Conservation (phyloP, 1,140 invertebrate genomes). For the Zophobas morio region DNA sequence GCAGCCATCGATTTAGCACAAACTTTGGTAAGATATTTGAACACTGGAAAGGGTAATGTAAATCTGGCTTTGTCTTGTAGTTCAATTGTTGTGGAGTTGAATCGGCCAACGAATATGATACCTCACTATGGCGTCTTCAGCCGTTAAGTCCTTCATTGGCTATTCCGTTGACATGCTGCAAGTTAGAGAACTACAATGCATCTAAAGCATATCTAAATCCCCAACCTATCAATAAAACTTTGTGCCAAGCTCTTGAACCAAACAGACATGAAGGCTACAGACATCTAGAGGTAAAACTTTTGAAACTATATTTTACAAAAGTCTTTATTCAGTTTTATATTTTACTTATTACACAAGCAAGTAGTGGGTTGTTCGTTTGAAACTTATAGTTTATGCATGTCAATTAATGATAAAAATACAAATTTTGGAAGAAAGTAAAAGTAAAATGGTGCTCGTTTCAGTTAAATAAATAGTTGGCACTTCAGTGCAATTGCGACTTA, state of each 20-base stretch:
- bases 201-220: conserved; percentile 82
- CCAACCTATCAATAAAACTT: conserved; percentile 77
- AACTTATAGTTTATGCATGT: too few species aligned
- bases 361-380: too few species aligned
- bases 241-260: conserved; percentile 79
- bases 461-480: too few species aligned
- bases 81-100: conserved; percentile 89
- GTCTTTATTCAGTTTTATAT: background rate
- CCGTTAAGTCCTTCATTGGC: conserved; percentile 79
- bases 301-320: too few species aligned
- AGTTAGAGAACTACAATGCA: conserved; percentile 75
- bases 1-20: conserved; percentile 85
- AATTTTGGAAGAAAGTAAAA: too few species aligned
- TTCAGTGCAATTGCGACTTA: too few species aligned
- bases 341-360: background rate
- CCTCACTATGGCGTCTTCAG: conserved; percentile 85
- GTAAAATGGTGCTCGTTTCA: too few species aligned
- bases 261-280: conserved; percentile 75
- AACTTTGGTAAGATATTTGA: conserved; percentile 70
- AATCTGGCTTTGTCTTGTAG: conserved; percentile 67
- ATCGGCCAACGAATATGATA: conserved; percentile 84
- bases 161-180: conserved; percentile 86
- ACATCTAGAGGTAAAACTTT: conserved; percentile 71
- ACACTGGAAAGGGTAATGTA: background rate
- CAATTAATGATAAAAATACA: too few species aligned